These are phyloP conservation scores for Myotis planiceps DNA, from an alignment of 2,797 vertebrate genomes.

Conservation along the genomic window DNA sequence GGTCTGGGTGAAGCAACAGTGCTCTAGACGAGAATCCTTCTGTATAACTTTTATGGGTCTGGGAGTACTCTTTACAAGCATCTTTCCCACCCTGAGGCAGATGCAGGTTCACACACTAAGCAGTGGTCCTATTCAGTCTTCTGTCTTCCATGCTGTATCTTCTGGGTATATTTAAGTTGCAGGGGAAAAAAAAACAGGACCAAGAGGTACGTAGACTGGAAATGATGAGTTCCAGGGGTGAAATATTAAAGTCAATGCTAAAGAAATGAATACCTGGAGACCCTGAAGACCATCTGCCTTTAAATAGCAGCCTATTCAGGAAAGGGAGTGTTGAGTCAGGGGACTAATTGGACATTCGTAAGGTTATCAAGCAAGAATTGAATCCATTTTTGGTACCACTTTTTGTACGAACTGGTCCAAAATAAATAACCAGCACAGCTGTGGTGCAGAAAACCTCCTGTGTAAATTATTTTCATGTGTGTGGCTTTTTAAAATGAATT, in stretches of 20 bases:
- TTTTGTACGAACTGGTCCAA: slow-evolving; percentile 76
- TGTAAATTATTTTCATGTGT: slow-evolving; percentile 90
- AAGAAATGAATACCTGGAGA: slow-evolving; percentile 40
- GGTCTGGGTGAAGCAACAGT: slow-evolving; percentile 63
- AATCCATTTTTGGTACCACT: slow-evolving; percentile 69
- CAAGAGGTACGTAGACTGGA: slow-evolving; percentile 43
- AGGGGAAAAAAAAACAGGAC: background rate
- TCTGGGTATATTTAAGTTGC: slow-evolving; percentile 4
- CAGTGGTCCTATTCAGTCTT: background rate
- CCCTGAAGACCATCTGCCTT: slow-evolving; percentile 42
- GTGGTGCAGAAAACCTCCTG: slow-evolving; percentile 81
- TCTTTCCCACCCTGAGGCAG: slow-evolving; percentile 56
- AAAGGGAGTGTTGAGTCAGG: slow-evolving; percentile 23
- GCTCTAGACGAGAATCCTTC: background rate
- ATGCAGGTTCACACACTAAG: slow-evolving; percentile 7
- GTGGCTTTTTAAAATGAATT: slow-evolving; percentile 87
- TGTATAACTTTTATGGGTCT: slow-evolving; percentile 32
- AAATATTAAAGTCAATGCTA: slow-evolving; percentile 21
- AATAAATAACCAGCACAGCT: slow-evolving; percentile 84
- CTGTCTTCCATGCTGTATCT: background rate
- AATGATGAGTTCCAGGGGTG: slow-evolving; percentile 35
- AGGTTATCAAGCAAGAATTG: slow-evolving; percentile 76
- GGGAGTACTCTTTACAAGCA: slow-evolving; percentile 49
- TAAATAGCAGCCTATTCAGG: slow-evolving; percentile 2
- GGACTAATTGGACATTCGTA: slow-evolving; percentile 64